Percentiles rank a stretch among this genome's conserved stretches.
These are phyloP conservation scores for Hirtodrosophila alboralis DNA, from an alignment of 2,888 invertebrate genomes.

Conservation along the genomic window DNA sequence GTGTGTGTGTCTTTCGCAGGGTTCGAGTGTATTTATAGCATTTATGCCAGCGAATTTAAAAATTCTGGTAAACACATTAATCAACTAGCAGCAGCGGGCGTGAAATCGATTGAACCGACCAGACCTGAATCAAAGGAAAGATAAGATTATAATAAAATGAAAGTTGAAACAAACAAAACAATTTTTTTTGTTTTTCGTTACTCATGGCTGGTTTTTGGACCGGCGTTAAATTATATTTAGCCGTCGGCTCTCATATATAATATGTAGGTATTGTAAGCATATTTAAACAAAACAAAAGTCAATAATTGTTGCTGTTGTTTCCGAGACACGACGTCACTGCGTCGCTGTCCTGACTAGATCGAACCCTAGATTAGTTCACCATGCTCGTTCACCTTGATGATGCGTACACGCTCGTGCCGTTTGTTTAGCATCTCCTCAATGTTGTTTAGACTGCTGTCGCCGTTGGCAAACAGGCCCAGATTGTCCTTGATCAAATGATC, in stretches of 20 bases:
- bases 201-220: slow-evolving; percentile 36
- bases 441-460: slow-evolving; percentile 67
- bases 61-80: slow-evolving; percentile 49
- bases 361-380: slow-evolving; percentile 78
- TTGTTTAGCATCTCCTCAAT: slow-evolving; percentile 80
- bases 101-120: not conserved
- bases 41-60: slow-evolving; percentile 16
- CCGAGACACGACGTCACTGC: slow-evolving; percentile 41
- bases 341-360: slow-evolving; percentile 59
- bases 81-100: no score
- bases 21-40: slow-evolving; percentile 23
- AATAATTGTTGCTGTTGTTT: slow-evolving; percentile 6
- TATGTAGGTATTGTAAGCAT: slow-evolving; percentile 17
- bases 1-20: not conserved
- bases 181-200: slow-evolving; percentile 28
- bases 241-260: slow-evolving; percentile 36
- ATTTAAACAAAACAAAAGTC: slow-evolving; percentile 33
- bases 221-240: slow-evolving; percentile 47
- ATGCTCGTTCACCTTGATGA: slow-evolving; percentile 81
- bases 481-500: slow-evolving; percentile 82
- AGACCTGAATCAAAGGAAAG: slow-evolving; percentile 1
- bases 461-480: slow-evolving; percentile 79
- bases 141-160: slow-evolving; percentile 25
- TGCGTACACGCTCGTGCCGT: slow-evolving; percentile 71
- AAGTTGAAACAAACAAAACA: slow-evolving; percentile 4